Percentiles rank a stretch among this genome's conserved stretches.
phyloP scores from a whole-genome alignment of 2,797 vertebrate genomes.

The Malacoctenus gilli region DNA sequence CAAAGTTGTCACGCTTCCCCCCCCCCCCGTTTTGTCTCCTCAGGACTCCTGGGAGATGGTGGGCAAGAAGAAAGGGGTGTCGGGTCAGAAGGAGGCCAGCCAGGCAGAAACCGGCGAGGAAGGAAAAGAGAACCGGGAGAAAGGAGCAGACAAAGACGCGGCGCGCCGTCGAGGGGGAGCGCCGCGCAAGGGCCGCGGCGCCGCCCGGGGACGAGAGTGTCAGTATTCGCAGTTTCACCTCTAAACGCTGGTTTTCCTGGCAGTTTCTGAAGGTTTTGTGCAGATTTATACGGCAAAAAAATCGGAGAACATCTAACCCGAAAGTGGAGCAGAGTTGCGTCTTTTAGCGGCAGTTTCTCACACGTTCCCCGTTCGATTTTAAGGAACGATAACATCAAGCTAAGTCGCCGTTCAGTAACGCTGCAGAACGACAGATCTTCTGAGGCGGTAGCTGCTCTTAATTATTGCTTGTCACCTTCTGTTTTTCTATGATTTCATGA shows the following conservation, averaged over 20 bases:
- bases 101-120: slow-evolving; percentile 91
- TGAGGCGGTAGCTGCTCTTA: too few relatives aligned
- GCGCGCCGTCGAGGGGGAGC: slow-evolving; percentile 90
- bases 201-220: slow-evolving; percentile 97
- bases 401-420: too few relatives aligned
- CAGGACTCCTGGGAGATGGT: slow-evolving; percentile 99
- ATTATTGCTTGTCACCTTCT: neutral
- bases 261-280: too few relatives aligned
- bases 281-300: too few relatives aligned
- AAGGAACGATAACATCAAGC: too few relatives aligned
- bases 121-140: slow-evolving; percentile 94
- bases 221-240: slow-evolving; percentile 55
- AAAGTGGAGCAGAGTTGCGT: too few relatives aligned
- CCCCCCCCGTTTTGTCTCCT: slow-evolving; percentile 33
- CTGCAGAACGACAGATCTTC: too few relatives aligned
- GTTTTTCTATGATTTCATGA: neutral
- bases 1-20: slow-evolving; percentile 11
- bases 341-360: too few relatives aligned
- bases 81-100: slow-evolving; percentile 92
- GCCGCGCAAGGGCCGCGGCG: slow-evolving; percentile 88
- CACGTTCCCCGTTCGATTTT: too few relatives aligned
- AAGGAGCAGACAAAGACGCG: slow-evolving; percentile 89
- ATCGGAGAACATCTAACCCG: too few relatives aligned
- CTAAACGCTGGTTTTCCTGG: neutral
- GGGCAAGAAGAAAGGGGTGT: slow-evolving; percentile 97